Evolutionary conservation across 2,113 vertebrate species (phyloP).

Genomic region (Megaceryle maxima): DNA sequence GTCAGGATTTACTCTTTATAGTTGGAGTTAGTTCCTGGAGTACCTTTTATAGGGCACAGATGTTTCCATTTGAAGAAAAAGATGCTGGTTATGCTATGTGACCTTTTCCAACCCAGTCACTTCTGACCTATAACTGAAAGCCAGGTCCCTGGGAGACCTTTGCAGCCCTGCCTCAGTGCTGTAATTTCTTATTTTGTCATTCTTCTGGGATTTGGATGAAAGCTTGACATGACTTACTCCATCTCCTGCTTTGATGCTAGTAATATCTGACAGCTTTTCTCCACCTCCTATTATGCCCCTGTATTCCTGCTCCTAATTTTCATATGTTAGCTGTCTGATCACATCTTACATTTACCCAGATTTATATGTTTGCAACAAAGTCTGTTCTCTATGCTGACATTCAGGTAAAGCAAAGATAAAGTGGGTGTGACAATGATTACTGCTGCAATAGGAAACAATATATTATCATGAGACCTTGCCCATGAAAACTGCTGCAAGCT

Average conservation of each 20-base stretch:
- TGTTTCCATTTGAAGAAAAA: slow-evolving; percentile 54
- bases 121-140: slow-evolving; percentile 49
- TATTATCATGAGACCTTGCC: not conserved
- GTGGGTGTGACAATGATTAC: not conserved
- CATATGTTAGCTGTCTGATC: slow-evolving; percentile 40
- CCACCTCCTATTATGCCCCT: not conserved
- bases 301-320: slow-evolving; percentile 34
- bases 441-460: not conserved
- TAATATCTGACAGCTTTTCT: slow-evolving; percentile 30
- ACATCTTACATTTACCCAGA: slow-evolving; percentile 4
- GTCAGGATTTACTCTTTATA: slow-evolving; percentile 48
- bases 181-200: slow-evolving; percentile 43
- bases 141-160: slow-evolving; percentile 26
- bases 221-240: slow-evolving; percentile 12
- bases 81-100: not conserved
- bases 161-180: not conserved
- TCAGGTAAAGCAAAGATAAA: slow-evolving; percentile 36
- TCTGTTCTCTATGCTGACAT: slow-evolving; percentile 14
- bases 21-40: not conserved
- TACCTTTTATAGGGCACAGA: slow-evolving; percentile 46
- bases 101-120: slow-evolving; percentile 42
- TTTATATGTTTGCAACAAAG: slow-evolving; percentile 24
- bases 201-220: slow-evolving; percentile 39
- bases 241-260: not conserved
- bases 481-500: slow-evolving; percentile 3